Evolutionary conservation across 2,113 vertebrate genomes (phyloP), one percentile per base, ranked within the genome.

Genomic region (Leucopsar rothschildi): DNA sequence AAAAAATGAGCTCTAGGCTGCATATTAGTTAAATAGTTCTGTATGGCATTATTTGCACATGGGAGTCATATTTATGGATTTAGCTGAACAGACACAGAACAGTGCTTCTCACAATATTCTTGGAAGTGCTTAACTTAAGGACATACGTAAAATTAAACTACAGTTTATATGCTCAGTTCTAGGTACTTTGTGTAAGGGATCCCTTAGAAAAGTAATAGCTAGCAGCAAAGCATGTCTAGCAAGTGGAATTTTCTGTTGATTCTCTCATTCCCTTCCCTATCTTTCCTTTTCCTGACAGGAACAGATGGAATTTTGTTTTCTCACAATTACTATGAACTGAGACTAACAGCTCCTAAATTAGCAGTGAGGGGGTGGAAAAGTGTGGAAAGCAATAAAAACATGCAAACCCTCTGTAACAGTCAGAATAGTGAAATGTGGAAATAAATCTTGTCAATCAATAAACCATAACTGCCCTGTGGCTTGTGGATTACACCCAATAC

Each of bases 301-400:
- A 92, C 91, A 95, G 92, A 95, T 90, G 90, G 93, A 93, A 91
- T 90, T 94, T 95, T 92, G 95, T 95, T 96, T 95, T 95, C 82
- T 96, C 92, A 73, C 84, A 79, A 90, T 96, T 92, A 75, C 79
- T 85, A 65, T 86, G 96, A 97, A 83, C 91, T 69, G 94, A 95
- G 92, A 94, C 81, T 95, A 97, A 95, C 94, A 94, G 80, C 75
- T 96, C 96, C 73, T 90, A 93, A 97, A 96, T 91, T 94, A 89
- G 87, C 82, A 95, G 68, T 69, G 85, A 93, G 92, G 80, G 91
- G 93, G 96, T 95, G 85, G 94, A 94, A 96, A 94, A 94, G 95
- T 92, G 93, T 71, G 53, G 92, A 85, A 88, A 86, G 82, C 86
- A 94, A 81, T 59, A 92, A 71, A 88, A 93, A 56, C 88, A 86